phyloP scores from a whole-genome alignment of 2,888 invertebrate species.

The Ectemnius lituratus region DNA sequence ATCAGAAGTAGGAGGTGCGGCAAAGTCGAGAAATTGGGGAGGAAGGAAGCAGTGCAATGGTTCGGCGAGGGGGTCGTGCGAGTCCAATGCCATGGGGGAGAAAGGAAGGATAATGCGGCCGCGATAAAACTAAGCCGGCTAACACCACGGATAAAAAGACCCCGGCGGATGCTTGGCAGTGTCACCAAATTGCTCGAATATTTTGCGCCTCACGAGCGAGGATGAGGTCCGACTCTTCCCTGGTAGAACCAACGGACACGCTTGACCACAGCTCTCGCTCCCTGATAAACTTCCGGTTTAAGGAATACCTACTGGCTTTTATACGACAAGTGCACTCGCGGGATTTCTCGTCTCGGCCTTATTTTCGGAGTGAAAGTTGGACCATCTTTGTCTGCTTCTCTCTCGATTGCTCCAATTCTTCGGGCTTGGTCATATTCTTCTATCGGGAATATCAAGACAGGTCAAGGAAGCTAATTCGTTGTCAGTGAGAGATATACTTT shows the following conservation, averaged over 20 bases:
- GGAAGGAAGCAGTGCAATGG: conserved; percentile 22
- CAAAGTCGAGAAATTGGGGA: conserved; percentile 25
- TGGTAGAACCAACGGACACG: conserved; percentile 31
- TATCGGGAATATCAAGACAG: too few species aligned
- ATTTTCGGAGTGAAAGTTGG: too few species aligned
- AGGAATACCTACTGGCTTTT: conserved; percentile 62
- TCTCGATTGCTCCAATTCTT: too few species aligned
- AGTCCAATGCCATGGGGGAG: conserved; percentile 27
- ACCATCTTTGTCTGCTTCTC: too few species aligned
- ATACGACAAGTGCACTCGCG: conserved; percentile 37
- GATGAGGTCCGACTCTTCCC: neutral
- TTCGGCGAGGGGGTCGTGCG: conserved; percentile 3
- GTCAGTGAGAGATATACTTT: too few species aligned
- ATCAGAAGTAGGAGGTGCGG: conserved; percentile 17
- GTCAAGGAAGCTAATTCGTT: too few species aligned
- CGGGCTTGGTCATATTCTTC: too few species aligned
- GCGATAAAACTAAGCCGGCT: conserved; percentile 75
- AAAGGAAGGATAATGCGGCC: conserved; percentile 68
- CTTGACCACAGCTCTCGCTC: conserved; percentile 58
- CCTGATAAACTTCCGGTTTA: conserved; percentile 70
- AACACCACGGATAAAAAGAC: conserved; percentile 71
- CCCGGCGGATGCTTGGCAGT: conserved; percentile 67
- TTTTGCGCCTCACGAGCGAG: conserved; percentile 61
- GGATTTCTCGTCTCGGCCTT: conserved; percentile 8
- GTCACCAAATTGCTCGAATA: conserved; percentile 75